Conservation (phyloP, 2,797 vertebrate species). For the Delichon dasypus region DNA sequence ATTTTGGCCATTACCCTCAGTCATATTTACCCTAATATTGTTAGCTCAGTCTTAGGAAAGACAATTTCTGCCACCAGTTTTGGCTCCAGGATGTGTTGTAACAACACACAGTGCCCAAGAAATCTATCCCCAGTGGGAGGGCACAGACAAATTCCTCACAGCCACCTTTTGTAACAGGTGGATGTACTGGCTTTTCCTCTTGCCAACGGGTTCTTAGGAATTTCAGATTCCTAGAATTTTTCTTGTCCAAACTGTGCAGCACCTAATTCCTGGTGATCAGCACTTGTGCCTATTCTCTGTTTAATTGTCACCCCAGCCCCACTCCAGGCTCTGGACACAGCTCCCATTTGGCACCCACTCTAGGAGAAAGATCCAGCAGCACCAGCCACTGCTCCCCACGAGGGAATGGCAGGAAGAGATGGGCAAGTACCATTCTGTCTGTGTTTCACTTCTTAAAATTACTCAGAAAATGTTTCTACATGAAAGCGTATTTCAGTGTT, state of each 20-base stretch:
- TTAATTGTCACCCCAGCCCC: background rate
- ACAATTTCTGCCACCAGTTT: background rate
- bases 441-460: background rate
- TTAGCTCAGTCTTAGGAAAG: background rate
- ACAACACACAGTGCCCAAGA: background rate
- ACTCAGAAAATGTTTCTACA: background rate
- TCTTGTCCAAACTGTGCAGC: background rate
- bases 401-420: background rate
- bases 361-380: background rate
- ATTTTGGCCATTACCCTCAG: background rate
- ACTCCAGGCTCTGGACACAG: background rate
- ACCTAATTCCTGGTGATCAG: background rate
- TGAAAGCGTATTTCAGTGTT: background rate
- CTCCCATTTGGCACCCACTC: background rate
- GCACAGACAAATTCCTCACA: background rate
- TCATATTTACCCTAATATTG: background rate
- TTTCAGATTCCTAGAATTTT: background rate
- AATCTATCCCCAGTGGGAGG: background rate
- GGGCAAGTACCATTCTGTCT: background rate
- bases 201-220: background rate
- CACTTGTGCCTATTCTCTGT: rapidly evolving
- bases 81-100: background rate
- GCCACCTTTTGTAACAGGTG: background rate
- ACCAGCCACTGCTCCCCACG: background rate
- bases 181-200: background rate